Evolutionary conservation across 2,888 invertebrate genomes (phyloP), one percentile per base, ranked within the genome.

Genomic region (Clivina fossor): DNA sequence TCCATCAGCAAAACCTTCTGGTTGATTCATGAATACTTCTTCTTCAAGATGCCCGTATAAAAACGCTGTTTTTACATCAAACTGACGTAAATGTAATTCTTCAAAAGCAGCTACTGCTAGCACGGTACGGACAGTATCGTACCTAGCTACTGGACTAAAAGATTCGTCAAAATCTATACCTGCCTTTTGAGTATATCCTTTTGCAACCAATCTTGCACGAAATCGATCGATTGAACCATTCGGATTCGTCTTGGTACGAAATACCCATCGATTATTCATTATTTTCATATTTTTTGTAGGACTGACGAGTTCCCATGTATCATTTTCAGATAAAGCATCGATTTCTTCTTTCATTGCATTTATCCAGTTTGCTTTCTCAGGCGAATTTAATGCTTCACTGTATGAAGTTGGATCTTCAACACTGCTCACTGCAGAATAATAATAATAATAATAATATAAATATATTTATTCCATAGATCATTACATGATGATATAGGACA

Each of bases 281-380:
- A 32, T 4, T 28, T 61, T 49, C 20, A 18, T 9, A 24, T 59
- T 40, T 47, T 51, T 48, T 9, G 62, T 60, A 18, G 59, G 47
- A 13, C 60, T 55, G 4, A 64, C 58, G 2, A 65, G 19, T 20
- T 37, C 33, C 62, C 62, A 66, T 0, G 61, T 61, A 3, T 63
- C 54, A 32, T 65, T 65, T 32, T 59, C 48, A 9, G 61, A 7
- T 2, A 64, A 41, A 3, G 58, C 50, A 7, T 56, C 46, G 0
- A 63, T 40, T 53, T 65, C 61, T 2, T 33, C 22, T 7, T 26
- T 35, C 38, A 63, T 64, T 3, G 63, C 63, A 22, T 56, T 41
- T 8, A 47, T 19, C 64, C 62, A 63, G 33, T 59, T 50, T 1
- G 30, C 37, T 1, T 56, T 51, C n/a, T n/a, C n/a, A n/a, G n/a